A percentile compares a stretch with the other conserved stretches of the same genome.
phyloP scores from a whole-genome alignment of 2,113 vertebrate species.

The Trogon surrucura region DNA sequence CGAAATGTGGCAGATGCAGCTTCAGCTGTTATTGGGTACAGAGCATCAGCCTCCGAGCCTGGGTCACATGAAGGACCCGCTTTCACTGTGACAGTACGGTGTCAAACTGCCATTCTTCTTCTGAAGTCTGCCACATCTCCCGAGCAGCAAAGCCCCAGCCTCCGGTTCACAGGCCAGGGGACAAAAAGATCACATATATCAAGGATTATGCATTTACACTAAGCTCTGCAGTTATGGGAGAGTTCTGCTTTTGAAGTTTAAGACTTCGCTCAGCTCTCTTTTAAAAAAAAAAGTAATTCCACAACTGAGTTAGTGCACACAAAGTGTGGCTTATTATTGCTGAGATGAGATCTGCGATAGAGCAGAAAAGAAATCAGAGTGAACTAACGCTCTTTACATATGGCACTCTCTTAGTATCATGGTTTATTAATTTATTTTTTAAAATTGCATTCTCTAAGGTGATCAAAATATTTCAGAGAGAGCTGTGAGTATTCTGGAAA shows the following conservation, averaged over 20 bases:
- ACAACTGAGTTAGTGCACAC: neutral
- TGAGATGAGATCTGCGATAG: neutral
- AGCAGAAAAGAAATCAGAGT: neutral
- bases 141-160: conserved; percentile 15
- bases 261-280: neutral
- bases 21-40: conserved; percentile 80
- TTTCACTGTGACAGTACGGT: conserved; percentile 77
- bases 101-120: conserved; percentile 82
- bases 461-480: neutral
- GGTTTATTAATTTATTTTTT: neutral
- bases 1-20: conserved; percentile 78
- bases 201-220: neutral
- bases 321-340: neutral
- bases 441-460: neutral
- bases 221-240: neutral
- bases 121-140: conserved; percentile 55
- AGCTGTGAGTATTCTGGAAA: neutral
- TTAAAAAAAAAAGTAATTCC: neutral
- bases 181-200: neutral
- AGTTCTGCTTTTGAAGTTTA: neutral
- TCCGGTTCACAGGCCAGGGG: conserved; percentile 37
- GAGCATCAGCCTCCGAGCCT: conserved; percentile 74
- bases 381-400: neutral
- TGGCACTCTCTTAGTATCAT: neutral
- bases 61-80: conserved; percentile 75